A percentile compares a stretch with the other conserved stretches of the same genome.
phyloP scores from a whole-genome alignment of 1,140 invertebrate species.

The Tetragonula clypearis region DNA sequence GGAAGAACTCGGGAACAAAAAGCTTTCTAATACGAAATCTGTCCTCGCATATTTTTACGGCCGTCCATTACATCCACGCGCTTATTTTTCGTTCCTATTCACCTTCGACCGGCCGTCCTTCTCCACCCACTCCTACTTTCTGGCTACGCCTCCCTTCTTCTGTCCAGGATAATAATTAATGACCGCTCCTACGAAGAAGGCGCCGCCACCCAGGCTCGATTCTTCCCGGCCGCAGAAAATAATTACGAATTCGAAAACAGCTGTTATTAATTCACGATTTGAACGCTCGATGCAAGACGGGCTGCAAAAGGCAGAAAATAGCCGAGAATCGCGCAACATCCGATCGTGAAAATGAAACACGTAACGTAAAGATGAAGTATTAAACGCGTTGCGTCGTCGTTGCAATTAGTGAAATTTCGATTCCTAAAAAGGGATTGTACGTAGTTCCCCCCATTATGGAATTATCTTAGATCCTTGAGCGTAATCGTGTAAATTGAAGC shows the following conservation, averaged over 20 bases:
- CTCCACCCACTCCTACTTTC: constrained; percentile 54
- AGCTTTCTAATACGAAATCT: constrained; percentile 43
- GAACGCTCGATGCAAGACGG: background rate
- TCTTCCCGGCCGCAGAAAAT: constrained; percentile 68
- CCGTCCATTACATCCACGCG: constrained; percentile 54
- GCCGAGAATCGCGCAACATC: background rate
- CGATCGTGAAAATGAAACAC: too few relatives aligned
- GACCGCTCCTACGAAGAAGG: constrained; percentile 66
- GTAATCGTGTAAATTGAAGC: background rate
- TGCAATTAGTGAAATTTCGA: background rate
- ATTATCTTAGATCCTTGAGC: background rate
- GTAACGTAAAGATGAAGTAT: background rate
- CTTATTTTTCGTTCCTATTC: constrained; percentile 60
- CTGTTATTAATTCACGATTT: constrained; percentile 57
- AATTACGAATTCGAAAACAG: constrained; percentile 67
- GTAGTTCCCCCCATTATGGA: background rate
- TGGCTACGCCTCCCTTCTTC: constrained; percentile 50
- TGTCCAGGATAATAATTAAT: constrained; percentile 71
- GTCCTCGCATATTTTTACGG: constrained; percentile 60
- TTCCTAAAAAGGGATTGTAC: too few relatives aligned
- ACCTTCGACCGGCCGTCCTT: constrained; percentile 42
- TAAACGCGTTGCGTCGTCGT: background rate
- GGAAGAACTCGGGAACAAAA: constrained; percentile 6
- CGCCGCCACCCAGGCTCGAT: constrained; percentile 67
- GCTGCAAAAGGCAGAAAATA: background rate